Percentiles rank a stretch among this genome's conserved stretches.
These are phyloP conservation scores for Myiopsitta monachus DNA, from an alignment of 2,113 vertebrate genomes.

Conservation along the genomic window DNA sequence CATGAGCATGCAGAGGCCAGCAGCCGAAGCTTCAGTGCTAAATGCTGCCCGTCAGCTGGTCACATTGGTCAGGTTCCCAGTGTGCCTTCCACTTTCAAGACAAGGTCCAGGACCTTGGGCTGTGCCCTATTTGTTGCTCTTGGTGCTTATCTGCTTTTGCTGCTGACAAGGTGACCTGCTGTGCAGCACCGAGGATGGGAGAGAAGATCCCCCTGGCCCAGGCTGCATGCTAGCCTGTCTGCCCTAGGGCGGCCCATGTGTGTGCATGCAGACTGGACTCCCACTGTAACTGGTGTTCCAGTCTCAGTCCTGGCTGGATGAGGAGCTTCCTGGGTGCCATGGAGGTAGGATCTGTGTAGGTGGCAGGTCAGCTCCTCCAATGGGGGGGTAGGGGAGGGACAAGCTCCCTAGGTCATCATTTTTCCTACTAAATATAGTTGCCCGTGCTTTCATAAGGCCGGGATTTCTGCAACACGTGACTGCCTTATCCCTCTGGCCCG, in stretches of 20 bases:
- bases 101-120: conserved; percentile 20
- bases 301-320: neutral
- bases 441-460: conserved; percentile 49
- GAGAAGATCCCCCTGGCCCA: neutral
- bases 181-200: neutral
- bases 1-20: neutral
- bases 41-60: neutral
- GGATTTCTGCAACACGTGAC: conserved; percentile 60
- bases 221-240: neutral
- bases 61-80: neutral
- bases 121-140: neutral
- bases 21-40: rapidly evolving
- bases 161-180: neutral
- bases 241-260: rapidly evolving
- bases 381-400: neutral
- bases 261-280: rapidly evolving
- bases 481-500: conserved; percentile 34
- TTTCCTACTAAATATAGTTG: conserved; percentile 65
- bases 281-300: rapidly evolving
- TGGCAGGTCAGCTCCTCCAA: neutral
- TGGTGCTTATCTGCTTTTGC: conserved; percentile 1
- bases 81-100: neutral
- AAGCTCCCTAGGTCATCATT: conserved; percentile 47
- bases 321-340: rapidly evolving
- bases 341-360: neutral